phyloP scores from a whole-genome alignment of 2,797 vertebrate species.

The Danio jaintianensis region DNA sequence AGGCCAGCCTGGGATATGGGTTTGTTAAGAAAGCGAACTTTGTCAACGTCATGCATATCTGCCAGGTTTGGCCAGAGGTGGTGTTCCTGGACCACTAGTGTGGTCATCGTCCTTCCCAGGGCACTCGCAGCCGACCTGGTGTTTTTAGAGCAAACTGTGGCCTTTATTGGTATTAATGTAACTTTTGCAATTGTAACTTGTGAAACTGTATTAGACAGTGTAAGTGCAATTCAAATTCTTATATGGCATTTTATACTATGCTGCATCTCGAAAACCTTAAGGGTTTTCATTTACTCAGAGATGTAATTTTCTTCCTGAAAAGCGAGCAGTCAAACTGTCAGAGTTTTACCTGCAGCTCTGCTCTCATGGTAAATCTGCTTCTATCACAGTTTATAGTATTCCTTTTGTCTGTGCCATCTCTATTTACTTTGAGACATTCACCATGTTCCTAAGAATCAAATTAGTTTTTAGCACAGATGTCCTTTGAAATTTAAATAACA shows the following conservation, averaged over 20 bases:
- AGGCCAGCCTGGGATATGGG: too few relatives aligned
- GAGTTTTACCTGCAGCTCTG: background rate
- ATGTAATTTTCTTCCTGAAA: background rate
- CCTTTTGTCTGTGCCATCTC: background rate
- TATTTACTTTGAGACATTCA: background rate
- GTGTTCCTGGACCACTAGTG: too few relatives aligned
- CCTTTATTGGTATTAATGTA: background rate
- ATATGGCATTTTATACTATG: background rate
- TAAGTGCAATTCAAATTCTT: background rate
- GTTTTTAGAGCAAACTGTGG: too few relatives aligned
- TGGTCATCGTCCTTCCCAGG: too few relatives aligned
- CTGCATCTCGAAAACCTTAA: background rate
- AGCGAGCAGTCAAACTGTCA: background rate
- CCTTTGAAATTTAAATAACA: slow-evolving; percentile 12
- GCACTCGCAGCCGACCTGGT: too few relatives aligned
- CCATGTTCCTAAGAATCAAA: background rate
- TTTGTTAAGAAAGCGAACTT: too few relatives aligned
- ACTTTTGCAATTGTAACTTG: background rate
- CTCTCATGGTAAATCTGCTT: background rate
- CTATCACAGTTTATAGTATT: background rate
- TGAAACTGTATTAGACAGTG: too few relatives aligned
- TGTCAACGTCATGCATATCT: too few relatives aligned
- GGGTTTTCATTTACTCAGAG: background rate
- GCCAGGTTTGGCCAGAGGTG: too few relatives aligned
- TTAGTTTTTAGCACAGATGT: background rate